Percentiles rank a stretch among this genome's conserved stretches.
These are phyloP conservation scores for Martes martes DNA, from an alignment of 2,113 vertebrate species.

Conservation along the genomic window DNA sequence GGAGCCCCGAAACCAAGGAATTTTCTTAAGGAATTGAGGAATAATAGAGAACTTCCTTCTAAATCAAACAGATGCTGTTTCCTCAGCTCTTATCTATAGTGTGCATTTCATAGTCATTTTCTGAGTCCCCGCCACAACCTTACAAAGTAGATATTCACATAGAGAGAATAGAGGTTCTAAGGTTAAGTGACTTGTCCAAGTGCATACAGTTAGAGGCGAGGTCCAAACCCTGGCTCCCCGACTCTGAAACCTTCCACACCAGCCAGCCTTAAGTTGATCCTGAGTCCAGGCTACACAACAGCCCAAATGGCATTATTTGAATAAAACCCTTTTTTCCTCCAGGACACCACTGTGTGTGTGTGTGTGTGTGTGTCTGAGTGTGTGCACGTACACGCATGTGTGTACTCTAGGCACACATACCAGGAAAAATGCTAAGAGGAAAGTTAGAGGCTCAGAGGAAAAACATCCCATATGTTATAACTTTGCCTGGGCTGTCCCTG, in stretches of 20 bases:
- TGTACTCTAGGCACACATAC: not conserved
- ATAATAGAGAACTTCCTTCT: not conserved
- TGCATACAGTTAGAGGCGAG: not conserved
- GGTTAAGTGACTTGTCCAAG: not conserved
- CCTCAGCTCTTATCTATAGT: not conserved
- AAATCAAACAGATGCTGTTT: not conserved
- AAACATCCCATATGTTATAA: conserved; percentile 63
- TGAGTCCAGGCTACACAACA: not conserved
- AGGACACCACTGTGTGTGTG: not conserved
- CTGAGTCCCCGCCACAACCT: not conserved
- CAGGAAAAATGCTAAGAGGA: conserved; percentile 6
- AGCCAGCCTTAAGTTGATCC: too few relatives aligned
- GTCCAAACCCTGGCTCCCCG: not conserved
- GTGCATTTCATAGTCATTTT: not conserved
- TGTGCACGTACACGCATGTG: accelerated
- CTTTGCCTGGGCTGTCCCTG: conserved; percentile 62
- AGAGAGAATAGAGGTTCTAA: not conserved
- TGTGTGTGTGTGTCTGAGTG: not conserved
- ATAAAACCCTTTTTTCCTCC: not conserved
- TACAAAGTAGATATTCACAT: not conserved
- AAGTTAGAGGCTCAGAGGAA: conserved; percentile 14
- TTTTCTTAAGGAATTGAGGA: not conserved
- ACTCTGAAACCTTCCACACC: not conserved
- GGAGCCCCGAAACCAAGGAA: not conserved
- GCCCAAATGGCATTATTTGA: not conserved